Base-by-base conservation (phyloP, 2,888 invertebrate species). In the Deilephila porcellus region DNA sequence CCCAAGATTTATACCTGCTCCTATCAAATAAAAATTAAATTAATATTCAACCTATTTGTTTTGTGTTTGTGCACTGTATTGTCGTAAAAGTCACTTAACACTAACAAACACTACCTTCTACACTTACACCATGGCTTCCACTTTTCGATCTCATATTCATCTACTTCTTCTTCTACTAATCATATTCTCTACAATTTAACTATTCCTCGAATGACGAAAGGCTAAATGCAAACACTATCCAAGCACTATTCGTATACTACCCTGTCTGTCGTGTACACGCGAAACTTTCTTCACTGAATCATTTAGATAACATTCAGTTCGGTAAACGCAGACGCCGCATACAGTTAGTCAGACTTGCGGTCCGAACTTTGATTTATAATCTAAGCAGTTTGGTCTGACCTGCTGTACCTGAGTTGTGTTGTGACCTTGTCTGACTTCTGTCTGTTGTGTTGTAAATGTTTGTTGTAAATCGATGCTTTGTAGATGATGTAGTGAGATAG, bases 241-340 rank as follows among this genome's bases (percentile, higher is more conserved):
- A 32, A 2, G 45, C 45, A n/a, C 19, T 17, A n/a, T n/a, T 0
- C 3, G 7, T 7, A 53, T 4, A 53, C 56, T 6, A 3, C 6
- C 19, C n/a, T 3, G 56, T n/a, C 19, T 32, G 11, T 60, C 5
- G 5, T 17, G 29, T 29, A 56, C 17, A 56, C 56, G 7, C 20
- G 14, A 52, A 67, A 67, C 63, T 63, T 67, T 67, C 4, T 45
- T 52, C 52, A 45, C 67, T 67, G 67, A 67, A 67, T 67, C 67
- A 52, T 32, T 72, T 63, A 63, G 63, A 72, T 53, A 53, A 63
- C 60, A 62, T 8, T 52, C 34, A 67, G 6, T 52, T 67, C 25
- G 52, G 25, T 52, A 52, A 52, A 67, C 52, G 25, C 25, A 25
- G 20, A 52, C 52, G 25, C 14, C 52, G 52, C 25, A 67, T 52